Base-by-base conservation (phyloP, 2,888 invertebrate genomes). In the Drosophila nr. medialis region DNA sequence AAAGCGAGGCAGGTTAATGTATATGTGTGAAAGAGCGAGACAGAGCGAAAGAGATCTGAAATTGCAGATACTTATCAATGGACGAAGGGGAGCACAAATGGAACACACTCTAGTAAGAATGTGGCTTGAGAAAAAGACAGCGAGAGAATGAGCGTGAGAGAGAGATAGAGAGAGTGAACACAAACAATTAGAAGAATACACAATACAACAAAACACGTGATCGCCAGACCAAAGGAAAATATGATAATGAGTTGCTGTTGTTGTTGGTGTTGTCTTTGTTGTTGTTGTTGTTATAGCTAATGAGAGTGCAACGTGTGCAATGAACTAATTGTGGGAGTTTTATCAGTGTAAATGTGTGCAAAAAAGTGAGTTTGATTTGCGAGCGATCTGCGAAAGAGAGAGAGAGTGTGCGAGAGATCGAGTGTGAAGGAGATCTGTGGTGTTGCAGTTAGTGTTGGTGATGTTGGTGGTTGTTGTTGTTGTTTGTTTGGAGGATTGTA, bases 361-460 rank as follows among this genome's bases (percentile, higher is more conserved):
- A 45, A 21, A 24, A 34, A n/a, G 42, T 53, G 65, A 10, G 18
- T 40, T 53, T 24, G 34, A 30, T 11, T 56, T 61, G 61, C 24
- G 42, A 42, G 18, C 10, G 27, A 73, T 27, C 32, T 18, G 38
- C 45, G 51, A 29, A 21, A 13, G 50, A 2, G 21, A 15, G 4
- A n/a, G 32, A 7, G 21, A 2, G 29, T n/a, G 40, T 10, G 40
- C n/a, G n/a, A n/a, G n/a, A 8, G 51, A 32, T 21, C 21, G 30
- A 13, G 15, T n/a, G 40, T 10, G 40, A 24, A 34, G 34, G 18
- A 13, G 45, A 21, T 27, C 45, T 45, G 40, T 62, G 60, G 34
- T 59, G 34, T 15, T 51, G 51, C 50, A 51, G 77, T 71, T 76
- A 76, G 77, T 75, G 66, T 13, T 56, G 18, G 13, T 53, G 36